Evolutionary conservation across 2,113 vertebrate genomes (phyloP).

Genomic region (Dasyurus viverrinus): DNA sequence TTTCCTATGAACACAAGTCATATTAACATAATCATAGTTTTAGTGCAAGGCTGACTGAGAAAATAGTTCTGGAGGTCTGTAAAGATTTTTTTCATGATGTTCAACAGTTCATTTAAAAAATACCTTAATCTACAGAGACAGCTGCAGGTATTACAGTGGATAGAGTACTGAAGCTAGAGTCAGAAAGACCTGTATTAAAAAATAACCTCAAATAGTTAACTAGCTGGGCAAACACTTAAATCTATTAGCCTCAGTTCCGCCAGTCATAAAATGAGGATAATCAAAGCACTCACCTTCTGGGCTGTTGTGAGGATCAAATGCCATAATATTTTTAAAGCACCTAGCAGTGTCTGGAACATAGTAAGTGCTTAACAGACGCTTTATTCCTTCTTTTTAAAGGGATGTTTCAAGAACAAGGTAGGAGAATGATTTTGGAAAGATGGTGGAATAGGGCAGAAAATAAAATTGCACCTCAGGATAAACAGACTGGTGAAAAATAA

Average conservation of each 20-base stretch:
- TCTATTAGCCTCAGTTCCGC: neutral
- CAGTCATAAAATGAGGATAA: neutral
- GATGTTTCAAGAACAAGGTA: neutral
- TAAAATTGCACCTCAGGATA: too few species aligned
- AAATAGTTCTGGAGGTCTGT: slow-evolving; percentile 4
- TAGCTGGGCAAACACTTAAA: neutral
- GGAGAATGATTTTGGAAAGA: neutral
- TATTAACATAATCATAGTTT: slow-evolving; percentile 41
- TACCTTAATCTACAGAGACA: neutral
- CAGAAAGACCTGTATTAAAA: neutral
- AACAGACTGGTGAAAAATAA: too few species aligned
- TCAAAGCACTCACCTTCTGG: neutral
- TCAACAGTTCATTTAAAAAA: slow-evolving; percentile 23
- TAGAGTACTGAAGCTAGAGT: neutral
- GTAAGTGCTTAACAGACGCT: neutral
- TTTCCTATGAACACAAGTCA: slow-evolving; percentile 27
- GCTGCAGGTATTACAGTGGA: neutral
- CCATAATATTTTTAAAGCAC: neutral
- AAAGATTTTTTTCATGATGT: slow-evolving; percentile 2
- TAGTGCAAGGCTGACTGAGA: neutral
- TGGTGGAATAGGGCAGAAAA: too few species aligned
- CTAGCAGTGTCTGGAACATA: too few species aligned
- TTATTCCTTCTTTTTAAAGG: neutral
- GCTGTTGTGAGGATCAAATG: neutral
- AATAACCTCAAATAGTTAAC: neutral